Base-by-base conservation (phyloP, 1,140 invertebrate species). In the Drosophila seguyi region DNA sequence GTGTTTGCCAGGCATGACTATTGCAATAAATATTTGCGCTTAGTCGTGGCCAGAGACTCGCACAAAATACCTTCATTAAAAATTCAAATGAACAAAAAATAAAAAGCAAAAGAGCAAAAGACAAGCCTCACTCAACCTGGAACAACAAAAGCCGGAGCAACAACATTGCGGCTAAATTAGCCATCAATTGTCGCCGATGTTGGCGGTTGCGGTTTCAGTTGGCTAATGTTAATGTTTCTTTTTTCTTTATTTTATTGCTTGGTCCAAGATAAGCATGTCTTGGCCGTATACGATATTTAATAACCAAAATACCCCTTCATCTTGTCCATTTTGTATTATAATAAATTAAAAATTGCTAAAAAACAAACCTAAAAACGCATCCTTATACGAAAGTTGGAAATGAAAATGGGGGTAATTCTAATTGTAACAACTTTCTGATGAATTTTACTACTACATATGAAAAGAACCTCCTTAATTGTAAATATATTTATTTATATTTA, bases 11-110 rank as follows among this genome's bases (percentile, higher is more conserved):
- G 75, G 27, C 79, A 87, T 87, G 84, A 87, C 80, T 87, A 84
- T 71, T 84, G 84, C 84, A 87, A 87, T 88, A 88, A 87, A 87
- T 88, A 87, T 87, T 88, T 88, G 84, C 67, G 84, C 60, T 62
- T 83, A 52, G 84, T 81, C 76, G 63, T 80, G 76, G 72, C 80
- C 84, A 75, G 55, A 78, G 66, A 62, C 47, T 44, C 65, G 57
- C 74, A 62, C 80, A 78, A 87, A 79, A 87, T 88, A 71, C 69
- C 83, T 87, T 87, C 84, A 87, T 87, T 87, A 88, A 84, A 87
- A 88, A 87, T 87, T 88, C 80, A 87, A 83, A 87, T 80, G 69
- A 87, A 88, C 60, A 68, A 60, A 53, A 60, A 62, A 20, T 6
- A 50, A 25, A n/a, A n/a, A n/a, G n/a, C n/a, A n/a, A n/a, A n/a